Base-by-base conservation (phyloP, 2,888 invertebrate species). In the Galerucella nymphaeae region DNA sequence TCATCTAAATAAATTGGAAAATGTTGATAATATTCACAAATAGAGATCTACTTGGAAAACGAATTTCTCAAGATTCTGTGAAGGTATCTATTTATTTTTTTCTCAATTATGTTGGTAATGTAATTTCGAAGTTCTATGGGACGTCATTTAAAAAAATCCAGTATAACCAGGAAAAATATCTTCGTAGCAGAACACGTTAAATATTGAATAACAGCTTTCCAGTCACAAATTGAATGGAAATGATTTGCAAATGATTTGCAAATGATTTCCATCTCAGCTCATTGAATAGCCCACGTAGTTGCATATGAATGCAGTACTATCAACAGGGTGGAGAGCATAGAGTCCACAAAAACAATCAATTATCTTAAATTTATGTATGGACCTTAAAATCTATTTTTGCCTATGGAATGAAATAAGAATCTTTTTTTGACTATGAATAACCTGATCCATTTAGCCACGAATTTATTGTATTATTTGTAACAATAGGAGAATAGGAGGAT, bases 181-280 rank as follows among this genome's bases (percentile, higher is more conserved):
- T 45, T 13, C 45, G 14, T 11, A 45, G 45, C 45, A 45, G 14
- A 45, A 55, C 13, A 55, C 55, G 20, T 55, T 16, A 55, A 20
- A 20, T 20, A 3, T 55, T 1, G 20, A 55, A 55, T 55, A 55
- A 55, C 20, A n/a, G 20, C 18, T 55, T 55, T 13, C 55, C 55
- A 55, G 20, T 55, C 55, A 16, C 55, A 16, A 55, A 55, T 55
- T 55, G 20, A 20, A 55, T 55, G n/a, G 20, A 55, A 20, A 55
- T 20, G 55, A 10, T 20, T 55, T 20, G 18, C 20, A 55, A 55
- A 9, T 20, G 20, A 55, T 55, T 55, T 13, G 10, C 55, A 20
- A 45, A 55, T 55, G 55, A 55, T 55, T 55, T 55, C 55, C 20
- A 18, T 11, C 55, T 20, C 20, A 55, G 18, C 20, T 20, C n/a